Conservation (phyloP, 2,113 vertebrate species). For the Nibea albiflora region DNA sequence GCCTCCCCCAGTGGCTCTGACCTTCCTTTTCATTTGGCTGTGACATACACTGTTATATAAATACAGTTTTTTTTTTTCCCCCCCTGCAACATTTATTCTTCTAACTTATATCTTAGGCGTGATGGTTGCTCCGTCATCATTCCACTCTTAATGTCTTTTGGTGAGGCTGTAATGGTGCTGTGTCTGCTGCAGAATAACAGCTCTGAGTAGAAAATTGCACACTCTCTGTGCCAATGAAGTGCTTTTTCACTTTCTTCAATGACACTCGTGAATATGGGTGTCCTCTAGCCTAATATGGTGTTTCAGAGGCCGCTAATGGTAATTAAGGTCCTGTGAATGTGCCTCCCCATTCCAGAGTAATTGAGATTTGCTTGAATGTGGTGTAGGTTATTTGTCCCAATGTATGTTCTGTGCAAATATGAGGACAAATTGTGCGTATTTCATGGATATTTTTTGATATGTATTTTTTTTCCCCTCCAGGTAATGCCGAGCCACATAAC, state of each 20-base stretch:
- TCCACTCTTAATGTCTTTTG: not conserved
- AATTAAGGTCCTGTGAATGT: conserved; percentile 2
- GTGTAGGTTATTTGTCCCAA: not conserved
- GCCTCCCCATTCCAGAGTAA: not conserved
- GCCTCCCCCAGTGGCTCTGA: conserved; percentile 40
- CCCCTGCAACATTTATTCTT: not conserved
- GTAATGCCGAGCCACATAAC: conserved; percentile 97
- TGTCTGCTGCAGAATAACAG: not conserved
- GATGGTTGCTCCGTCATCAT: not conserved
- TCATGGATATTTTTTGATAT: not conserved
- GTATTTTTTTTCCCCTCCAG: conserved; percentile 72
- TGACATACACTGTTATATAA: not conserved
- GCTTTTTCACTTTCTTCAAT: conserved; percentile 8
- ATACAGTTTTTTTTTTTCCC: conserved; percentile 11
- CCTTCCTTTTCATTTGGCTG: conserved; percentile 9
- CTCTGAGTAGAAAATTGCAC: not conserved
- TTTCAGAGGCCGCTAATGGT: not conserved
- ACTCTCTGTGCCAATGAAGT: not conserved
- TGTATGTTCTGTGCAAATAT: not conserved
- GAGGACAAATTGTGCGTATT: not conserved
- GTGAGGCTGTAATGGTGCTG: not conserved
- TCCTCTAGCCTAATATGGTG: not conserved
- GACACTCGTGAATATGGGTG: not conserved
- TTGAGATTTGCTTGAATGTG: not conserved
- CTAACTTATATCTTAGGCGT: not conserved